Base-by-base conservation (phyloP, 2,797 vertebrate species). In the Gallirallus australis region DNA sequence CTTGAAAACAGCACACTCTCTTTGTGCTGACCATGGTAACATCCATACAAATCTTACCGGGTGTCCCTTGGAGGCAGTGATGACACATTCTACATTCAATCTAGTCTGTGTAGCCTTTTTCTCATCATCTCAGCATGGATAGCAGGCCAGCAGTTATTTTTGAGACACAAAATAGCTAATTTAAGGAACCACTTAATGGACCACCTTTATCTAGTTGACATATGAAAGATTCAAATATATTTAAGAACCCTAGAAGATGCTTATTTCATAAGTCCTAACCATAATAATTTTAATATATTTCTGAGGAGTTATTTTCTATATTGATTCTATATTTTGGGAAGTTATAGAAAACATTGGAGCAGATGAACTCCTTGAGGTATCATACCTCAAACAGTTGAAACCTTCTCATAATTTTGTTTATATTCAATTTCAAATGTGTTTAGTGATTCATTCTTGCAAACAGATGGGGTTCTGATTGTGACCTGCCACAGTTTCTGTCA, bases 401-500 rank as follows among this genome's bases (percentile, higher is more conserved):
- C 21, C 17, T 64, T 39, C 11, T 45, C 82, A 93, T 79, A 70
- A 75, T 93, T 91, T 78, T 93, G 70, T 84, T 90, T 92, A 40
- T 84, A 63, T 75, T 93, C 75, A 37, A 45, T 89, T 89, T 80
- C 76, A 96, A 91, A 93, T 90, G 39, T 28, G 91, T 91, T 94
- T 57, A 8, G 60, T 9, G 45, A 85, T 40, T 90, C 0, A 6
- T 76, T 64, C 80, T 28, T 82, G 86, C 13, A 63, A 95, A 90
- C 94, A 95, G 94, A 97, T 93, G 95, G 94, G 65, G 18, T 50
- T 94, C 82, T 94, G 93, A 80, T 68, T 94, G 79, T 96, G 94
- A 94, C 94, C 96, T 78, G 72, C 53, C 79, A 94, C 90, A 93
- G 78, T 64, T 97, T 91, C 93, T 94, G 89, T 97, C 89, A 88